These are phyloP conservation scores for Lagodon rhomboides DNA, from an alignment of 2,797 vertebrate species.

Conservation along the genomic window DNA sequence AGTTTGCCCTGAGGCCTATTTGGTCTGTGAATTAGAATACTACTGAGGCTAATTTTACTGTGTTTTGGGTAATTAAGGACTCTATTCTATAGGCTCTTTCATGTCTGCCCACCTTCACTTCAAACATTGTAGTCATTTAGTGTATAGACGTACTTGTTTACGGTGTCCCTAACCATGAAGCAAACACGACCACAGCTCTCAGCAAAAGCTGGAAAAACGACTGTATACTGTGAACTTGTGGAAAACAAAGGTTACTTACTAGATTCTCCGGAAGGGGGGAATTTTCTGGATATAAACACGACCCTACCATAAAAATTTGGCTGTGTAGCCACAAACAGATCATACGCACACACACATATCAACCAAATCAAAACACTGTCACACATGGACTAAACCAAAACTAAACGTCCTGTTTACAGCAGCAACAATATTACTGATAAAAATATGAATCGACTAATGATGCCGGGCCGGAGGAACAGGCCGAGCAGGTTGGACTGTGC, in stretches of 20 bases:
- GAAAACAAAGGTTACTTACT: background rate
- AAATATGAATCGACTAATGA: slow-evolving; percentile 66
- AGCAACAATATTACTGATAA: slow-evolving; percentile 70
- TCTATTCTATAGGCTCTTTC: slow-evolving; percentile 5
- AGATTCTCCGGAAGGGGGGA: background rate
- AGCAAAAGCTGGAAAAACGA: background rate
- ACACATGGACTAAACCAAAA: slow-evolving; percentile 41
- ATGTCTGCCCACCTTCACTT: background rate
- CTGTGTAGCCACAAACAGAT: slow-evolving; percentile 49
- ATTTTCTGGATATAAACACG: background rate
- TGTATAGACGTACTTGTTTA: background rate
- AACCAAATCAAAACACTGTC: slow-evolving; percentile 49
- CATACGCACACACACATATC: slow-evolving; percentile 12
- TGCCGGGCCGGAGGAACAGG: slow-evolving; percentile 65
- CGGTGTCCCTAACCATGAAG: background rate
- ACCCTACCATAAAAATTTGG: slow-evolving; percentile 26
- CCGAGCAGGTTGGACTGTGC: slow-evolving; percentile 60
- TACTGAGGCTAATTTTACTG: slow-evolving; percentile 22
- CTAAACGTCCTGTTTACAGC: slow-evolving; percentile 67
- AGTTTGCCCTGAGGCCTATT: slow-evolving; percentile 9
- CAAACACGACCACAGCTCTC: background rate
- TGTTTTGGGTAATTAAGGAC: slow-evolving; percentile 39
- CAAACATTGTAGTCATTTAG: background rate
- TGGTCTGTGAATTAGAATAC: slow-evolving; percentile 8
- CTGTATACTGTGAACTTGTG: background rate